Base-by-base conservation (phyloP, 2,888 invertebrate species). In the Dioctria linearis region DNA sequence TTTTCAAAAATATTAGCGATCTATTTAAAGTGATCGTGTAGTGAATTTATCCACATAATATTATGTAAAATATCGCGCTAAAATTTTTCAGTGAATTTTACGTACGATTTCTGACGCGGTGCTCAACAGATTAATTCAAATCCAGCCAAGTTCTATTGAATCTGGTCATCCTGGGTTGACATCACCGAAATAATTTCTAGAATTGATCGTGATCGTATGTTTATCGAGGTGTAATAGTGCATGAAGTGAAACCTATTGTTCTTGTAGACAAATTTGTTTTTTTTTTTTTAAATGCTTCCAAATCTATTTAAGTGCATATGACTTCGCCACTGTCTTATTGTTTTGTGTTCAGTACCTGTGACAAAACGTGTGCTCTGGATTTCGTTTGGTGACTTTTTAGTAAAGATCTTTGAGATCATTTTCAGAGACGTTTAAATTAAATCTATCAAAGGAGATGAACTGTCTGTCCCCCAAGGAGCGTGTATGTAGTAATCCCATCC, bases 141-240 rank as follows among this genome's bases (percentile, higher is more conserved):
- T n/a, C n/a, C n/a, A n/a, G n/a, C n/a, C n/a, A n/a, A 25, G 2
- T 25, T 25, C 25, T 25, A 25, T 25, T 25, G 25, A 25, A 25
- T 25, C 25, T 2, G 25, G 25, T 25, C 25, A 25, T 25, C 25
- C 25, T 25, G 25, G 25, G 63, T 76, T 76, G 76, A 76, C 76
- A 76, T 76, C 76, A 76, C 25, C n/a, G 43, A 76, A 63, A 37
- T 43, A 37, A 39, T 76, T 6, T n/a, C 61, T 37, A n/a, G 59
- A 75, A 75, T 75, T 40, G 73, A 75, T 75, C 59, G 73, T 75
- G 73, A 75, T 75, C 59, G 66, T 46, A 57, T 76, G 67, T 13
- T 61, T 46, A 59, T 67, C 57, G 54, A 67, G 39, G 81, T 67
- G 71, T 79, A 81, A 81, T 81, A 73, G 81, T 79, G 81, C 81